These are phyloP conservation scores for Clarias laeviceps DNA, from an alignment of 2,797 vertebrate species.

Conservation along the genomic window DNA sequence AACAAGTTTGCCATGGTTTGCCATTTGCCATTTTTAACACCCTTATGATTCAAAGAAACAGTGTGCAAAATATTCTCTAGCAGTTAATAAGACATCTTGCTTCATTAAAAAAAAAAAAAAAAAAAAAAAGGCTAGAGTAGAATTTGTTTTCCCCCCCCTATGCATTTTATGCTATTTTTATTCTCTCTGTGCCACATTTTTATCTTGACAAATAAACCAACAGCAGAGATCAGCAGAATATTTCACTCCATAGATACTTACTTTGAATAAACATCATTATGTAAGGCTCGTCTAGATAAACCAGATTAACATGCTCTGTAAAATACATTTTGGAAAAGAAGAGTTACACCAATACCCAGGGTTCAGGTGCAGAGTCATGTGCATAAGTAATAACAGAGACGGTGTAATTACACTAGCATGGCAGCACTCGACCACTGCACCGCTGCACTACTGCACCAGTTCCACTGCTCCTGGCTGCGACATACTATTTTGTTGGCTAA, in stretches of 20 bases:
- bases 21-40: too few relatives aligned
- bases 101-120: too few relatives aligned
- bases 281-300: background rate
- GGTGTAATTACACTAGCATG: conserved; percentile 22
- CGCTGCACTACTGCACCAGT: background rate
- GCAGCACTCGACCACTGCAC: background rate
- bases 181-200: background rate
- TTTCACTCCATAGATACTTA: background rate
- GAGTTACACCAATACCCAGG: background rate
- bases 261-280: background rate
- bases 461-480: conserved; percentile 7
- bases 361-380: conserved; percentile 6
- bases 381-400: background rate
- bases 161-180: background rate
- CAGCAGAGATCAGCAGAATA: background rate
- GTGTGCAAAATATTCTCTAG: too few relatives aligned
- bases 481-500: conserved; percentile 4
- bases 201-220: background rate
- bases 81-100: too few relatives aligned
- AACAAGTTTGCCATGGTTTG: too few relatives aligned
- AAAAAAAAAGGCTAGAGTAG: background rate
- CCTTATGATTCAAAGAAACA: too few relatives aligned
- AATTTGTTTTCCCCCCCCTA: background rate
- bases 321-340: background rate
- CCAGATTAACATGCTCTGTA: background rate